Base-by-base conservation (phyloP, 2,888 invertebrate genomes). In the Nysson spinosus region DNA sequence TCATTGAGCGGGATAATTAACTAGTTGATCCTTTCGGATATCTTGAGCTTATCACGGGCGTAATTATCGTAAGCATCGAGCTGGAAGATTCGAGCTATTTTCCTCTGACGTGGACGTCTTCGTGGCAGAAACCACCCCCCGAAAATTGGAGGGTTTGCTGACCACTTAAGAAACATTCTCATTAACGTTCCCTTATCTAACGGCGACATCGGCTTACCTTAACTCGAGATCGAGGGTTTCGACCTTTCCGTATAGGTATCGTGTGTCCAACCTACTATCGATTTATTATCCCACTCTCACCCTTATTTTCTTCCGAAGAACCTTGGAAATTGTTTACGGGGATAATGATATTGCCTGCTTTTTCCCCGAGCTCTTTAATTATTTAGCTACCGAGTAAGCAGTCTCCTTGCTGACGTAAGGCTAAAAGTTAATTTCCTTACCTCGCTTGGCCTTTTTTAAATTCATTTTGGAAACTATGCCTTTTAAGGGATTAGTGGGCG, bases 141-240 rank as follows among this genome's bases (percentile, higher is more conserved):
- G 26, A 34, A 51, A 57, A 51, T 34, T 16, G 34, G 16, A 39
- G 24, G 32, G 46, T 12, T 69, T 50, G 26, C 17, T 34, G 44
- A 32, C 12, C 46, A 39, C 60, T 58, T 40, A 42, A 47, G 47
- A 24, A 55, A 62, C 61, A 44, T 55, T 69, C 68, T 57, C 57
- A 62, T 69, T 68, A 68, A 60, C 51, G 46, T 42, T 42, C 14
- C 43, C 44, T 37, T 61, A 65, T 65, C 54, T 54, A 34, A 40
- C 14, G 19, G 28, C 40, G 61, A 61, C 49, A 61, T 55, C 61
- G 24, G 24, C 24, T 24, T 24, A 24, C 5, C 24, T 24, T 24
- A 24, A 24, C 24, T 24, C 9, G 24, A 9, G 24, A 42, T 47
- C 20, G 32, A 34, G 42, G 32, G 37, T 11, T 30, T 44, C 19